Evolutionary conservation across 2,113 vertebrate species (phyloP).

Genomic region (Barbus barbus): DNA sequence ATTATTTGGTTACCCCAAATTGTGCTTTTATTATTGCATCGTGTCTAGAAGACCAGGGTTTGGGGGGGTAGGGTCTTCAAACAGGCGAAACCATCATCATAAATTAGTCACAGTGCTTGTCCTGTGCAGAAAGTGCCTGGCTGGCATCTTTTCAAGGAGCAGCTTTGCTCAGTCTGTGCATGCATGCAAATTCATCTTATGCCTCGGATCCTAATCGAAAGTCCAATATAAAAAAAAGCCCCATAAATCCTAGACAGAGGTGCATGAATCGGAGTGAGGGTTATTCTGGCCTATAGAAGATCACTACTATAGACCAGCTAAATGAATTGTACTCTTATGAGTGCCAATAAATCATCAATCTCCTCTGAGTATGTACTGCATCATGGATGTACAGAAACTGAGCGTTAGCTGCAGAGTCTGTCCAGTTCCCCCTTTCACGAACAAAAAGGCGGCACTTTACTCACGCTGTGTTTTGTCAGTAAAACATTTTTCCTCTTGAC

Average conservation of each 20-base stretch:
- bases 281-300: conserved; percentile 21
- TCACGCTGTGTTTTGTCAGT: conserved; percentile 16
- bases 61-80: conserved; percentile 25
- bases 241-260: conserved; percentile 51
- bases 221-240: conserved; percentile 58
- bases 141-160: conserved; percentile 46
- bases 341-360: conserved; percentile 55
- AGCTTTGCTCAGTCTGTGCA: conserved; percentile 26
- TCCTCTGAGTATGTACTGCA: conserved; percentile 9
- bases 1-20: background rate
- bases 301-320: conserved; percentile 38
- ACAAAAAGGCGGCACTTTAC: background rate
- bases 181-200: conserved; percentile 53
- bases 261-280: conserved; percentile 29
- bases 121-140: conserved; percentile 48
- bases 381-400: background rate
- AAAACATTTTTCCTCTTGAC: conserved; percentile 28
- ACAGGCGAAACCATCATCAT: conserved; percentile 53
- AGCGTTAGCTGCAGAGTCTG: background rate
- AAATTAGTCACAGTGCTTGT: conserved; percentile 48
- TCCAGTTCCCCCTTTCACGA: background rate
- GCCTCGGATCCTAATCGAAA: conserved; percentile 51
- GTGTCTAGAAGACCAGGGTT: conserved; percentile 29
- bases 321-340: conserved; percentile 54
- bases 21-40: background rate